These are phyloP conservation scores for Chunga burmeisteri DNA, from an alignment of 2,113 vertebrate genomes.

Conservation along the genomic window DNA sequence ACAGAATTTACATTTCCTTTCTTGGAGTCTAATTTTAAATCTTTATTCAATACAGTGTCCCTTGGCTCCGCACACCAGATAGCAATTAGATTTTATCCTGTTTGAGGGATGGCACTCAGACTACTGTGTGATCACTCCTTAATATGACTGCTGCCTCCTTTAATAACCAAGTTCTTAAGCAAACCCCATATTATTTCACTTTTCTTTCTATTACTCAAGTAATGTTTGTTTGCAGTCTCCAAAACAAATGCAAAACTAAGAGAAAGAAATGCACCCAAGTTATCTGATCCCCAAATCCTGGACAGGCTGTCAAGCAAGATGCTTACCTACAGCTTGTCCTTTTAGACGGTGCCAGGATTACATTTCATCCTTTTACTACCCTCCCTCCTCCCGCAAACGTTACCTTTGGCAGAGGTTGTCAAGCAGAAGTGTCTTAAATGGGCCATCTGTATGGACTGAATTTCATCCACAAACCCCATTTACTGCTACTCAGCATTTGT, in stretches of 20 bases:
- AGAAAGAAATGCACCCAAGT: neutral
- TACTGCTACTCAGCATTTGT: slow-evolving; percentile 21
- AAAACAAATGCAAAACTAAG: neutral
- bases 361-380: neutral
- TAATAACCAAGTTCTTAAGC: neutral
- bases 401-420: slow-evolving; percentile 14
- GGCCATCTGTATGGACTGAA: slow-evolving; percentile 11
- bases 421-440: neutral
- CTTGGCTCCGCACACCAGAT: neutral
- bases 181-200: neutral
- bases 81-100: neutral
- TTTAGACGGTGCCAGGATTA: neutral
- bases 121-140: neutral
- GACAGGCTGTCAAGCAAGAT: neutral
- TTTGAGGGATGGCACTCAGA: neutral
- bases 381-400: neutral
- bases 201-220: neutral
- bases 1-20: neutral
- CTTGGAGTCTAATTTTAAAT: neutral
- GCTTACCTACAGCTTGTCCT: neutral
- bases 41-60: neutral
- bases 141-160: neutral
- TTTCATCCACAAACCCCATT: slow-evolving; percentile 10
- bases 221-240: neutral
- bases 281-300: neutral